Evolutionary conservation across 2,888 invertebrate species (phyloP).

Genomic region (Cremastobaeus sp.): DNA sequence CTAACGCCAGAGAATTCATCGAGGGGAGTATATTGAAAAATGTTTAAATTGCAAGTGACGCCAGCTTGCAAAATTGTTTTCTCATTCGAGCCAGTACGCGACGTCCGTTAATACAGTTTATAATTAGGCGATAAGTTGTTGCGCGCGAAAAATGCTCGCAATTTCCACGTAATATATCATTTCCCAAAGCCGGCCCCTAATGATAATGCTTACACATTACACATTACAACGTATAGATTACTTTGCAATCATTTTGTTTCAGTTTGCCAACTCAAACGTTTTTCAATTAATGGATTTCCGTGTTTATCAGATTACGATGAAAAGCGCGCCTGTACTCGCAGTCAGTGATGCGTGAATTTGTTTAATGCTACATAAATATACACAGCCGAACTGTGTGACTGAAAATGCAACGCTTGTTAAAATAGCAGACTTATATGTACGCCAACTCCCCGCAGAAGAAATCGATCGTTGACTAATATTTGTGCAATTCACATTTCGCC

Average conservation of each 20-base stretch:
- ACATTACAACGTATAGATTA: conserved; percentile 36
- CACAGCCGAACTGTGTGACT: conserved; percentile 52
- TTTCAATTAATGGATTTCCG: conserved; percentile 76
- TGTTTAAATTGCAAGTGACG: neutral
- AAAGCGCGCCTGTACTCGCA: conserved; percentile 60
- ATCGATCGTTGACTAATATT: conserved; percentile 26
- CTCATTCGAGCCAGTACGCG: neutral
- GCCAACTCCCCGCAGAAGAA: conserved; percentile 15
- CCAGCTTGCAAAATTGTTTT: conserved; percentile 5
- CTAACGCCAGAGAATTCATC: neutral
- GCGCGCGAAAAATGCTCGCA: conserved; percentile 20
- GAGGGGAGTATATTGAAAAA: neutral
- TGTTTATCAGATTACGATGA: conserved; percentile 69
- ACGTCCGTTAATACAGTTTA: conserved; percentile 19
- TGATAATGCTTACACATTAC: conserved; percentile 52
- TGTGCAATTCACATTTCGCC: conserved; percentile 28
- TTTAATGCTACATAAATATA: conserved; percentile 64
- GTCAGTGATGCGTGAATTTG: conserved; percentile 67
- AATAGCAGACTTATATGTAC: conserved; percentile 29
- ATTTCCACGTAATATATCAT: conserved; percentile 45
- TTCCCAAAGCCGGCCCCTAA: conserved; percentile 40
- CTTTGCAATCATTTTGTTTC: conserved; percentile 58
- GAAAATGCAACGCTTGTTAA: conserved; percentile 50
- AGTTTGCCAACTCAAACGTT: conserved; percentile 68
- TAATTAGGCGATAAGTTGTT: conserved; percentile 39